Evolutionary conservation across 2,113 vertebrate species (phyloP).

Genomic region (Grallaria varia): DNA sequence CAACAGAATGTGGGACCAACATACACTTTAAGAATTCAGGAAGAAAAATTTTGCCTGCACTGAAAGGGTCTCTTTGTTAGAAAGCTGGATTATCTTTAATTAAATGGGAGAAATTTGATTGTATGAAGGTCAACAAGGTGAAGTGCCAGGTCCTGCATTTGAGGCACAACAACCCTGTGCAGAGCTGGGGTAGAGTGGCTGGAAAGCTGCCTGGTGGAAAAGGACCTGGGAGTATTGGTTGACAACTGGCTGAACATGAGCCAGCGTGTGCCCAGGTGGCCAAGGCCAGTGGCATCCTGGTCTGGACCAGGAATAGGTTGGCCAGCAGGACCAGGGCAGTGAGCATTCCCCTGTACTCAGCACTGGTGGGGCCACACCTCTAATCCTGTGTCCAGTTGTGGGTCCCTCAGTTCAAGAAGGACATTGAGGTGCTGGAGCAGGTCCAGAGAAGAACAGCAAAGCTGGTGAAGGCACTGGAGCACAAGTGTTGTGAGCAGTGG

Average conservation of each 20-base stretch:
- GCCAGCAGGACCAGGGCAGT: background rate
- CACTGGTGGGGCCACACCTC: no score
- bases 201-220: background rate
- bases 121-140: background rate
- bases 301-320: background rate
- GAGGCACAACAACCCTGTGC: background rate
- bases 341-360: accelerated
- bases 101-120: background rate
- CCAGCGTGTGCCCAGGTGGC: background rate
- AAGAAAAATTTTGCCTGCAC: background rate
- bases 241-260: background rate
- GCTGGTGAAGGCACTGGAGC: background rate
- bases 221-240: background rate
- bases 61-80: background rate
- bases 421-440: background rate
- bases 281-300: background rate
- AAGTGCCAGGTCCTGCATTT: background rate
- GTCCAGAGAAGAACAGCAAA: background rate
- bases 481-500: background rate
- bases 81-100: background rate
- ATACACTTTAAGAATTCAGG: background rate
- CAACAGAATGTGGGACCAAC: background rate
- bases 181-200: background rate
- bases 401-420: background rate
- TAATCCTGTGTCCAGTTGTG: background rate